phyloP scores from a whole-genome alignment of 2,113 vertebrate species.

The Lophochroa leadbeateri region DNA sequence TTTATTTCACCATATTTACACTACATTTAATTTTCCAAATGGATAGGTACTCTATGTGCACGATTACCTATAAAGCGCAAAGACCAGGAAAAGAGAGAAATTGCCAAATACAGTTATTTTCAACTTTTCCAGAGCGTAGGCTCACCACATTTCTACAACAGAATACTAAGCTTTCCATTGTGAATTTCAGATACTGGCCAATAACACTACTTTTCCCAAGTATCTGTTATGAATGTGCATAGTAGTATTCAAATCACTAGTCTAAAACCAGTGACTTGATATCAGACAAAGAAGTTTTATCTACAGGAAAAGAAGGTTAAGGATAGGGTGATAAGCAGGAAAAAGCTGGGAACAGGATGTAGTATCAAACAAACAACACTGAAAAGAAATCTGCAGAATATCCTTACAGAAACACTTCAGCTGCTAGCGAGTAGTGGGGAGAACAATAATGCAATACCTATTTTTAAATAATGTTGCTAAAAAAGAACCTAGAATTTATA shows the following conservation, averaged over 20 bases:
- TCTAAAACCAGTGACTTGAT: background rate
- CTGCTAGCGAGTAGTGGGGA: background rate
- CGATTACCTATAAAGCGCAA: background rate
- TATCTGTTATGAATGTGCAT: fast-evolving
- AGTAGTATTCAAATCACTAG: background rate
- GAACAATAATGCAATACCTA: background rate
- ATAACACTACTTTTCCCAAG: background rate
- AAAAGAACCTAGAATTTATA: background rate
- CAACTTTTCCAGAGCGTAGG: fast-evolving
- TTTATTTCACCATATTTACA: background rate
- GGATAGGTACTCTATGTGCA: background rate
- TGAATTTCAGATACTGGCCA: background rate
- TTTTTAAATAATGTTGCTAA: constrained; percentile 40
- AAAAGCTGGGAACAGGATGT: background rate
- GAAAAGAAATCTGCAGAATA: background rate
- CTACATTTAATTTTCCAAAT: background rate
- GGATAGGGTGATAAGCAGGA: background rate
- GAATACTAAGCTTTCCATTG: background rate
- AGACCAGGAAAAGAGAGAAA: background rate
- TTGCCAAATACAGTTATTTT: background rate
- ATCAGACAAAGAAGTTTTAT: background rate
- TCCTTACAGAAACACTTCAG: background rate
- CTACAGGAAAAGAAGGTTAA: background rate
- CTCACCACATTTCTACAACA: background rate
- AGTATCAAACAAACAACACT: background rate